A percentile compares a stretch with the other conserved stretches of the same genome.
phyloP scores from a whole-genome alignment of 2,113 vertebrate genomes.

The Cercocebus atys region DNA sequence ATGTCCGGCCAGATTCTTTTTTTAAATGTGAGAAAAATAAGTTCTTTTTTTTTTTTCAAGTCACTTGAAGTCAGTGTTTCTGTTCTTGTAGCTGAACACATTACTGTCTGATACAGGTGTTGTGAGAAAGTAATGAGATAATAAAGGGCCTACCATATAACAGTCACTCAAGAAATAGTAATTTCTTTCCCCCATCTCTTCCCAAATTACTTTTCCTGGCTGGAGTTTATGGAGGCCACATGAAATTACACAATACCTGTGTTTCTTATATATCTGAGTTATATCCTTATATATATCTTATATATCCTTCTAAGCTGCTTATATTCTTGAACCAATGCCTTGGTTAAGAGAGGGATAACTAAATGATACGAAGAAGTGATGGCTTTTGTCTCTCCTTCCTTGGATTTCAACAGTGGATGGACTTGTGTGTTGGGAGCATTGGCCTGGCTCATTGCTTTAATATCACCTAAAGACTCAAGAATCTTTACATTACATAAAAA shows the following conservation, averaged over 20 bases:
- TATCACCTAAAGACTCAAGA: not conserved
- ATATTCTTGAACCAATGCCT: not conserved
- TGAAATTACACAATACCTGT: not conserved
- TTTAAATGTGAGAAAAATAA: constrained; percentile 16
- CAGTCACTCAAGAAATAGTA: not conserved
- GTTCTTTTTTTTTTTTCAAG: not conserved
- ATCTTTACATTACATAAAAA: not conserved
- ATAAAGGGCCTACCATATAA: not conserved
- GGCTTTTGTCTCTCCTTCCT: not conserved
- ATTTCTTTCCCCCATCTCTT: not conserved
- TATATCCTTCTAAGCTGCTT: not conserved
- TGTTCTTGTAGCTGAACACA: not conserved
- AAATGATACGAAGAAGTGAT: not conserved
- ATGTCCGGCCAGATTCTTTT: not conserved
- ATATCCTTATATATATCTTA: too few species aligned
- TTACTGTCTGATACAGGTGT: not conserved
- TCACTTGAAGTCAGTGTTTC: not conserved
- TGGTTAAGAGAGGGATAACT: not conserved
- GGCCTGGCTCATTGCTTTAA: not conserved
- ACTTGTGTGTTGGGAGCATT: not conserved
- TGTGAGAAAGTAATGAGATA: not conserved
- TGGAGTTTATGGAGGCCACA: not conserved
- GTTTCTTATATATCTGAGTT: not conserved
- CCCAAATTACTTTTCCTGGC: not conserved
- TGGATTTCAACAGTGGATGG: not conserved